Evolutionary conservation across 2,113 vertebrate species (phyloP).

Genomic region (Rattus rattus): DNA sequence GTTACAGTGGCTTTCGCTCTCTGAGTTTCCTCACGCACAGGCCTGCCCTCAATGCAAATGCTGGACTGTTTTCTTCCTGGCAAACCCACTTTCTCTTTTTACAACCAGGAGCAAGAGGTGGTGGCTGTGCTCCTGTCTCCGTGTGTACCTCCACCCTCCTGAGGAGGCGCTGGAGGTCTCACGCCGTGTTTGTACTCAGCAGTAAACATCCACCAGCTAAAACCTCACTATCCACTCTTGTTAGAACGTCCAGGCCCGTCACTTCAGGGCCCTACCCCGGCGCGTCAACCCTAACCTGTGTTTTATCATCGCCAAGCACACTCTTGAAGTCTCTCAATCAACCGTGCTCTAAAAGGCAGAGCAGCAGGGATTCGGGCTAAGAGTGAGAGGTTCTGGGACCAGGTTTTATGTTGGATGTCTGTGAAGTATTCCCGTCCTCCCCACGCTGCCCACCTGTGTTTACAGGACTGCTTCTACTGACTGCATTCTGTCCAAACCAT

Average conservation of each 20-base stretch:
- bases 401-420: constrained; percentile 26
- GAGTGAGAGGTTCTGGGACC: constrained; percentile 35
- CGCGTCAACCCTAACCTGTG: neutral
- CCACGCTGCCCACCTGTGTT: constrained; percentile 16
- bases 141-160: constrained; percentile 58
- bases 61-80: constrained; percentile 14
- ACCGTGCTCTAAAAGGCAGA: constrained; percentile 26
- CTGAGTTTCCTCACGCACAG: constrained; percentile 62
- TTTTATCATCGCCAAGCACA: constrained; percentile 30
- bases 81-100: constrained; percentile 58
- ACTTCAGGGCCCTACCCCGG: neutral
- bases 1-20: constrained; percentile 49
- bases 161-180: constrained; percentile 54
- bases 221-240: constrained; percentile 37
- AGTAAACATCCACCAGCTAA: constrained; percentile 32
- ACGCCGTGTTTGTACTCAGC: neutral
- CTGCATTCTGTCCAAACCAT: constrained; percentile 11
- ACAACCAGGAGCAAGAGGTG: constrained; percentile 38
- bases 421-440: constrained; percentile 46
- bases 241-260: constrained; percentile 52
- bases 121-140: neutral
- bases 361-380: constrained; percentile 33
- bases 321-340: constrained; percentile 34
- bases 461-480: constrained; percentile 8
- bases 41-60: constrained; percentile 63